Evolutionary conservation across 2,888 invertebrate species (phyloP), one percentile per base, ranked within the genome.

Genomic region (Dioctria linearis): DNA sequence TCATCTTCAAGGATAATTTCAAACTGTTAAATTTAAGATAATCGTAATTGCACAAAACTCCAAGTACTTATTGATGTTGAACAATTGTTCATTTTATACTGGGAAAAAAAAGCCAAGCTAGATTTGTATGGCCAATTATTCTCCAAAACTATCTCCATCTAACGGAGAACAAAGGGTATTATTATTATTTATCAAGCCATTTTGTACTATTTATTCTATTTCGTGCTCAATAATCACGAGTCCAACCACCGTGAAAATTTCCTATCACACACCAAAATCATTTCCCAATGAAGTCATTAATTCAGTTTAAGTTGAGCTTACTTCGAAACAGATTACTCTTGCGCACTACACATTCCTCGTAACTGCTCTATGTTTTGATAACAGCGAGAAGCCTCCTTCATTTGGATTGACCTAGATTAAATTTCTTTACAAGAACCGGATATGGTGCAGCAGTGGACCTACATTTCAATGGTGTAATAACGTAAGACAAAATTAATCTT

Each of bases 161-260:
- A 73, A 59, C 40, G 73, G 59, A 59, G 13, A 73, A 73, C 73
- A 73, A 73, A 73, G 42, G 59, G 73, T 13, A 57, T 73, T 73
- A 73, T 73, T 25, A 42, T 25, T 39, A 42, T 51, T 73, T 59
- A 59, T 54, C 73, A 54, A n/a, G 42, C 37, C 39, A 40, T 57
- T 25, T 57, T 57, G 13, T 51, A 40, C 49, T 73, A 40, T 73
- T 73, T 73, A 49, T 76, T 57, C 63, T 76, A 46, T 37, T 76
- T 49, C 76, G 63, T 63, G 63, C 63, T 49, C 46, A 49, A 61
- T 63, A 76, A 76, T 76, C 76, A 76, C 63, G 76, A 46, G 46
- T n/a, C 51, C 76, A 76, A 63, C 76, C 61, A 63, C 76, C 76
- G 76, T 76, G 63, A 76, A 73, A 76, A 76, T 63, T 76, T 63